Percentiles rank a stretch among this genome's conserved stretches.
Conservation (phyloP, 92 coral and sea anemone genomes). For the Heliopora coerulea region DNA sequence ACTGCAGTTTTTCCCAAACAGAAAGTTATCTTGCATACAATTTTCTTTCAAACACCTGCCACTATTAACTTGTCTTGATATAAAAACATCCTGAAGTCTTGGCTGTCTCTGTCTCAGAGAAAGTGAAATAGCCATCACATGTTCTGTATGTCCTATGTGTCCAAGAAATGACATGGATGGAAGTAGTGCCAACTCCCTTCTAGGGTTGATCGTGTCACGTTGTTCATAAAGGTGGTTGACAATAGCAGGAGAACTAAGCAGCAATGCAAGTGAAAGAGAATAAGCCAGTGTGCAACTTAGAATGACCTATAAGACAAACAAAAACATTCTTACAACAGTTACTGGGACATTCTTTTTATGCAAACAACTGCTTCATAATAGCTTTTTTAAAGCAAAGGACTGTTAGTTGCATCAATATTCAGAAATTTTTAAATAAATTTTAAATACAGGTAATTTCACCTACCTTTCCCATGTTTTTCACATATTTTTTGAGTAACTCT, state of each 20-base stretch:
- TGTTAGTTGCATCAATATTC: too few relatives aligned
- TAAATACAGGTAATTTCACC: background rate
- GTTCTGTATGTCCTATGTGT: conserved; percentile 23
- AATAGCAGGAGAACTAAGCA: conserved; percentile 7
- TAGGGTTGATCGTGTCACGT: background rate
- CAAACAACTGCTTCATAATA: too few relatives aligned
- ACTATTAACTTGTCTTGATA: background rate
- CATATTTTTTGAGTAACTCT: conserved; percentile 44
- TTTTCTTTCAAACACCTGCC: background rate
- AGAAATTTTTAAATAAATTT: too few relatives aligned
- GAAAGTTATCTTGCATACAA: background rate
- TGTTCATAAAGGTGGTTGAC: background rate
- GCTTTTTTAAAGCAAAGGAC: too few relatives aligned
- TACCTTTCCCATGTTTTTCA: conserved; percentile 69
- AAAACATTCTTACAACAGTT: background rate
- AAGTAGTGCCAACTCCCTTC: background rate
- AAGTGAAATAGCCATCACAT: conserved; percentile 11
- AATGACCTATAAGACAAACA: conserved; percentile 17
- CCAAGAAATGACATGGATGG: conserved; percentile 26
- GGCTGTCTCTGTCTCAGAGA: conserved; percentile 9
- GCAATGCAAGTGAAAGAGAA: conserved; percentile 24
- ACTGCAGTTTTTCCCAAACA: background rate
- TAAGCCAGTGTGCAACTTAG: conserved; percentile 25
- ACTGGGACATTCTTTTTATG: too few relatives aligned
- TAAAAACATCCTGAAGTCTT: background rate